Evolutionary conservation across 2,888 invertebrate species (phyloP), one percentile per base, ranked within the genome.

Genomic region (Diarsia rubi): DNA sequence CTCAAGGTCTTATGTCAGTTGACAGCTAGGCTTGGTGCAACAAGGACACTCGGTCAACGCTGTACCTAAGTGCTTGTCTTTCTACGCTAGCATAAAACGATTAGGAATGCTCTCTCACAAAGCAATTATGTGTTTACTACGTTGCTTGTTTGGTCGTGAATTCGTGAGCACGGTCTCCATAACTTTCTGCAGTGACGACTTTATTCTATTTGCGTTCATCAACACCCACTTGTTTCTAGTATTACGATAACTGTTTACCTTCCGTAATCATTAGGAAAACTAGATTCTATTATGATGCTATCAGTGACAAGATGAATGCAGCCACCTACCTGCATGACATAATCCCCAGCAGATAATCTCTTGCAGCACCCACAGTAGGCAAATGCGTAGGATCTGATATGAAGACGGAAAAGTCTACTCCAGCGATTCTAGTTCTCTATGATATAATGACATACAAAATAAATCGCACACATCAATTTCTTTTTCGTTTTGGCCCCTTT

Each of bases 271-370:
- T 83, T 78, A 79, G 19, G 71, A 45, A 70, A 79, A 79, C 79
- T 77, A 83, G 79, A 83, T 79, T 79, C 54, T 78, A 52, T 69
- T 37, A 31, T 66, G 79, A 79, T 79, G 57, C 1, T 79, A 83
- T 79, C 79, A 71, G 62, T 71, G 69, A 82, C 82, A 79, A 67
- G 83, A 83, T 71, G 37, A 83, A 79, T 83, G 72, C 79, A 71
- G 45, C 79, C 66, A 79, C 84, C 79, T 71, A 83, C 79, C 49
- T 57, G 79, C 31, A 62, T 79, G 79, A 79, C 63, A 71, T 79
- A 83, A 79, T 83, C 49, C 63, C 16, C 44, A 59, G 72, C 79
- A 64, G 63, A 79, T 79, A 37, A 83, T 49, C 66, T 67, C 57
- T 63, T 79, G 59, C 66, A 79, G 64, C 79, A 83, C 45, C 66